Conservation (phyloP, 1,140 invertebrate species). For the Lethrus apterus region DNA sequence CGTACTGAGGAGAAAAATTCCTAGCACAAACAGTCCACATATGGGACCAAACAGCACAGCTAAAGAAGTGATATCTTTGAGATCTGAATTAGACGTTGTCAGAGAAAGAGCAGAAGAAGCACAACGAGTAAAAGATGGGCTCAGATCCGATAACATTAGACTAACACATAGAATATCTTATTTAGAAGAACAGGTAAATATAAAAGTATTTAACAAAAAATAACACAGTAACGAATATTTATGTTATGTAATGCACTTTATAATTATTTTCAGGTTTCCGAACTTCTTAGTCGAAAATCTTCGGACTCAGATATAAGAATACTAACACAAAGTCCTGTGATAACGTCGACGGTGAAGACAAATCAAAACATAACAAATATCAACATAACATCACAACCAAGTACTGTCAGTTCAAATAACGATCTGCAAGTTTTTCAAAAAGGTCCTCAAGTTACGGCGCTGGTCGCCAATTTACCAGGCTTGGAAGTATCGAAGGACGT, state of each 20-base stretch:
- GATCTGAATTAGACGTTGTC: constrained; percentile 48
- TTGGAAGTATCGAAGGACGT: constrained; percentile 44
- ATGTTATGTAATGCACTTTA: background rate
- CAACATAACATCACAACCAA: constrained; percentile 43
- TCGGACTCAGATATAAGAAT: constrained; percentile 21
- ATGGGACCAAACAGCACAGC: constrained; percentile 23
- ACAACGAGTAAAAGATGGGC: constrained; percentile 52
- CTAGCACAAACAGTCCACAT: constrained; percentile 30
- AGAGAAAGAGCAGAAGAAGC: constrained; percentile 54
- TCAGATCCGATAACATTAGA: constrained; percentile 71
- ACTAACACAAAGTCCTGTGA: constrained; percentile 27
- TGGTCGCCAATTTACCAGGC: constrained; percentile 52
- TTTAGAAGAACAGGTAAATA: constrained; percentile 73
- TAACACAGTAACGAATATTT: background rate
- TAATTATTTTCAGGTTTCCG: constrained; percentile 33
- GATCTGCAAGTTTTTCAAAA: constrained; percentile 59
- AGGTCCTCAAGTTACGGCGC: constrained; percentile 48
- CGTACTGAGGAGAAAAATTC: constrained; percentile 43
- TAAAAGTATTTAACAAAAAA: background rate
- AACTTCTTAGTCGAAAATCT: constrained; percentile 28
- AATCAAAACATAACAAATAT: constrained; percentile 53
- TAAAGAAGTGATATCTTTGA: constrained; percentile 41
- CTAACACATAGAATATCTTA: constrained; percentile 82
- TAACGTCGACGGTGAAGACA: constrained; percentile 43
- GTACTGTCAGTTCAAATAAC: constrained; percentile 11